Evolutionary conservation across 1,140 invertebrate genomes (phyloP).

Genomic region (Penaeus vannamei): DNA sequence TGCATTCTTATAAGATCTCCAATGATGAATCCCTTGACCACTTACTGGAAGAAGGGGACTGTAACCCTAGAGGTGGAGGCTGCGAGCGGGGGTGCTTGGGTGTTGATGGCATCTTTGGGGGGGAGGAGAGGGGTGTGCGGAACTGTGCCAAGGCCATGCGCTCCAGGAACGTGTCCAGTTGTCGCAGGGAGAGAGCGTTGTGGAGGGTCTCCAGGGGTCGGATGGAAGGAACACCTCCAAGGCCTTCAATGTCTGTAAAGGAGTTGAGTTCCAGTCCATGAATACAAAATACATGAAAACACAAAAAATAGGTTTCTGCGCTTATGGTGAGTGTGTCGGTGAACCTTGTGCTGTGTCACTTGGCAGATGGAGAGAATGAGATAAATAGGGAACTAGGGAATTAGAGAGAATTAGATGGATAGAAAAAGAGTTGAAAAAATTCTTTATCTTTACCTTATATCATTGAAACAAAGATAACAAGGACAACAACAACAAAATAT

Average conservation of each 20-base stretch:
- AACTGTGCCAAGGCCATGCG: slow-evolving; percentile 79
- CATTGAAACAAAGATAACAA: too few relatives aligned
- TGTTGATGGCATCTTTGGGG: slow-evolving; percentile 67
- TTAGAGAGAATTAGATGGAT: too few relatives aligned
- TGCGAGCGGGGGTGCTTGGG: slow-evolving; percentile 70
- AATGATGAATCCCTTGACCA: slow-evolving; percentile 66
- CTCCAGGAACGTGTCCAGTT: slow-evolving; percentile 90
- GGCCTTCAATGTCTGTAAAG: slow-evolving; percentile 81
- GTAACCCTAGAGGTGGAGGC: slow-evolving; percentile 70
- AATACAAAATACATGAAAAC: background rate
- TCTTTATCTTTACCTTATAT: too few relatives aligned
- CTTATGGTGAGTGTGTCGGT: slow-evolving; percentile 1
- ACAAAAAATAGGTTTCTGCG: background rate
- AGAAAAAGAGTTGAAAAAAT: too few relatives aligned
- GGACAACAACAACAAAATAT: too few relatives aligned
- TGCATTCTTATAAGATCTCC: slow-evolving; percentile 42
- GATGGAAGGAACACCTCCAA: slow-evolving; percentile 92
- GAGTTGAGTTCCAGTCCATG: background rate
- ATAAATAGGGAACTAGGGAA: too few relatives aligned
- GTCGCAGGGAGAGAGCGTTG: slow-evolving; percentile 91
- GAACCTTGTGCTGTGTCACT: background rate
- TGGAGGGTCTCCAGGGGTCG: slow-evolving; percentile 95
- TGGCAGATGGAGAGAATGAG: too few relatives aligned
- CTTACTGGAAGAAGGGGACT: slow-evolving; percentile 74
- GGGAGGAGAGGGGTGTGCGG: slow-evolving; percentile 68